Evolutionary conservation across 1,140 invertebrate genomes (phyloP).

Genomic region (Apis laboriosa): DNA sequence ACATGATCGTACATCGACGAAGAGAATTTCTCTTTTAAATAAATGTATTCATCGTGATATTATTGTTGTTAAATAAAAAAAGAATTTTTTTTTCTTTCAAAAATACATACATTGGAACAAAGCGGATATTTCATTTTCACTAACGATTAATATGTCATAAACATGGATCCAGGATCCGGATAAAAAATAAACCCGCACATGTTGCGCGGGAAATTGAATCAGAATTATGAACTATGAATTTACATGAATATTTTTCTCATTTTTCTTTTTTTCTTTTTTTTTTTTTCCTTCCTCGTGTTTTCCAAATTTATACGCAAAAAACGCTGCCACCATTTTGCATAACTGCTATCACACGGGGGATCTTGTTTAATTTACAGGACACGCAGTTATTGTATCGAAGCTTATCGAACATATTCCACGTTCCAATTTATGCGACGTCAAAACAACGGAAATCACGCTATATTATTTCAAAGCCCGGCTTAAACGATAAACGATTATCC

Average conservation of each 20-base stretch:
- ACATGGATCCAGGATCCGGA: not conserved
- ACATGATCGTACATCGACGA: no score
- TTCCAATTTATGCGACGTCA: not conserved
- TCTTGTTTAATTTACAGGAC: not conserved
- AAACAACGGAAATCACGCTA: not conserved
- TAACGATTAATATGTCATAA: not conserved
- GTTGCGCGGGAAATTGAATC: not conserved
- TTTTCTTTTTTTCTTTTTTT: not conserved
- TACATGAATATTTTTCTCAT: not conserved
- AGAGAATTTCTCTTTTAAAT: not conserved
- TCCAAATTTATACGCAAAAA: not conserved
- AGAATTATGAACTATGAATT: constrained; percentile 11
- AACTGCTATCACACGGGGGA: not conserved
- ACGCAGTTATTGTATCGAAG: not conserved
- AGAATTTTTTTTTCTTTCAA: no score
- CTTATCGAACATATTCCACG: not conserved
- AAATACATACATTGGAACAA: no score
- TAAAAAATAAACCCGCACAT: not conserved
- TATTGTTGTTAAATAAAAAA: not conserved
- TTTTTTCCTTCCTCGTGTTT: no score
- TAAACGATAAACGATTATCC: not conserved
- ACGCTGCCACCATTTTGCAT: not conserved
- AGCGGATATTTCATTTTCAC: not conserved
- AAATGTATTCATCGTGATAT: not conserved
- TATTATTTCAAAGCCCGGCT: not conserved